A percentile compares a stretch with the other conserved stretches of the same genome.
Evolutionary conservation across 2,888 invertebrate species (phyloP).

Genomic region (Lacanobia oleracea): DNA sequence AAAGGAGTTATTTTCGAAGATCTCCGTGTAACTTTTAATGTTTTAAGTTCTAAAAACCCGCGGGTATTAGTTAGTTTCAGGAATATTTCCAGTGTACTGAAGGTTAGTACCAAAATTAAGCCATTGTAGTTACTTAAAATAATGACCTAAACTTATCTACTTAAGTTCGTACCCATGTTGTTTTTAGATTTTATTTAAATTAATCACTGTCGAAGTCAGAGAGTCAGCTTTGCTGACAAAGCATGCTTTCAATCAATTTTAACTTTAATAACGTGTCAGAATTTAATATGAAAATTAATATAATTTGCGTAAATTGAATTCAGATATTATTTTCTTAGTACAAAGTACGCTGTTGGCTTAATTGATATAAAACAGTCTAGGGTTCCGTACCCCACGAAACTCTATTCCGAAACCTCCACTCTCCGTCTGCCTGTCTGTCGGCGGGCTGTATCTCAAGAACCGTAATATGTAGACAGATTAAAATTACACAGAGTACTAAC

Average conservation of each 20-base stretch:
- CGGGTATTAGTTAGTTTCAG: neutral
- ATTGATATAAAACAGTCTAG: neutral
- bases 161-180: neutral
- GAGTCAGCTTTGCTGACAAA: no score
- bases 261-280: neutral
- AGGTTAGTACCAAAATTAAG: neutral
- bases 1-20: neutral
- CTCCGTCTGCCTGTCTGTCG: no score
- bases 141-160: no score
- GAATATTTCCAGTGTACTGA: neutral
- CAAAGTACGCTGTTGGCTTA: neutral
- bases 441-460: no score
- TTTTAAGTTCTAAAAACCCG: no score
- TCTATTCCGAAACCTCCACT: no score
- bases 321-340: neutral
- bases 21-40: neutral
- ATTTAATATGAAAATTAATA: neutral
- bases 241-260: slow-evolving; percentile 9
- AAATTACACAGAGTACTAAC: no score
- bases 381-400: no score
- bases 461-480: no score
- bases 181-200: slow-evolving; percentile 1
- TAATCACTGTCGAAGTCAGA: slow-evolving; percentile 13
- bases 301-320: slow-evolving; percentile 17
- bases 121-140: neutral